phyloP scores from a whole-genome alignment of 2,797 vertebrate species.

The Coranthus polyacanthus region DNA sequence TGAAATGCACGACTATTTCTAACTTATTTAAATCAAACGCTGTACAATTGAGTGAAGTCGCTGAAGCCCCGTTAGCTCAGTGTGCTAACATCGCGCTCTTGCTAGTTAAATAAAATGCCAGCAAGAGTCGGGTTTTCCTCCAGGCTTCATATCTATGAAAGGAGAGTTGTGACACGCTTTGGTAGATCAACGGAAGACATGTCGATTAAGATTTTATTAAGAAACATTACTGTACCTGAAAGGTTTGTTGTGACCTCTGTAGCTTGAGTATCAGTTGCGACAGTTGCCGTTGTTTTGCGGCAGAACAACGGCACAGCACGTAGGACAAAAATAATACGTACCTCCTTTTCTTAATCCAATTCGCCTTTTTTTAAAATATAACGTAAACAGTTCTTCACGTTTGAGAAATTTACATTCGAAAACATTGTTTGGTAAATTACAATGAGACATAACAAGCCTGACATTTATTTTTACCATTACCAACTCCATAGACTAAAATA shows the following conservation, averaged over 20 bases:
- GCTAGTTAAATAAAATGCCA: not conserved
- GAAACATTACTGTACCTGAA: slow-evolving; percentile 51
- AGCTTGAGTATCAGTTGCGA: slow-evolving; percentile 29
- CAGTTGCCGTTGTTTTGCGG: slow-evolving; percentile 39
- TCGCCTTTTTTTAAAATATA: not conserved
- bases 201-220: not conserved
- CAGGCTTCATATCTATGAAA: accelerated
- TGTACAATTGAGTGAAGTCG: too few species aligned
- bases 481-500: too few species aligned
- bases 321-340: slow-evolving; percentile 20
- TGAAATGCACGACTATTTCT: too few species aligned
- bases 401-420: too few species aligned
- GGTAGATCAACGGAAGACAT: accelerated
- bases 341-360: too few species aligned
- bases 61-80: too few species aligned
- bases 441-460: too few species aligned
- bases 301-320: slow-evolving; percentile 29
- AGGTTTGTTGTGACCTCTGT: slow-evolving; percentile 80
- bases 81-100: not conserved
- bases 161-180: accelerated
- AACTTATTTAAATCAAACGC: too few species aligned
- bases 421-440: too few species aligned
- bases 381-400: too few species aligned
- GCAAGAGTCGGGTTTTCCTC: not conserved
- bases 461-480: too few species aligned